A percentile compares a stretch with the other conserved stretches of the same genome.
These are phyloP conservation scores for Halichondria panicea DNA, from an alignment of 37 sponge, comb jelly and placozoan species.

Conservation along the genomic window DNA sequence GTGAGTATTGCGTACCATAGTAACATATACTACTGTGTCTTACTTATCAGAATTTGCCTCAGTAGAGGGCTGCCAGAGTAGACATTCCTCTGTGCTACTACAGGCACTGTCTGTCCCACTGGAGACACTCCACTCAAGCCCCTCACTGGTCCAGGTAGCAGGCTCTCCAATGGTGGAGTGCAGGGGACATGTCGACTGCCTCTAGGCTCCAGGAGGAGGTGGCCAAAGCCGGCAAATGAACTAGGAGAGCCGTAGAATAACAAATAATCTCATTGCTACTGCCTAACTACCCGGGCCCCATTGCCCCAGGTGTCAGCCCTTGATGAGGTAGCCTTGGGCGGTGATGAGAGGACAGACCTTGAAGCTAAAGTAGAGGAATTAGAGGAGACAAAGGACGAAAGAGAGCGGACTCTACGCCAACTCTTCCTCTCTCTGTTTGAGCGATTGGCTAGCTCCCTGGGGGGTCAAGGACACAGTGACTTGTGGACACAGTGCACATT, in stretches of 20 bases:
- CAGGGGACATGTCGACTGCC: too few species aligned
- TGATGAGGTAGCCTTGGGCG: slow-evolving; percentile 70
- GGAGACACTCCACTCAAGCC: too few species aligned
- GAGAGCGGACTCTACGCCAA: slow-evolving; percentile 48
- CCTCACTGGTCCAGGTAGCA: too few species aligned
- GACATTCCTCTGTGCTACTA: too few species aligned
- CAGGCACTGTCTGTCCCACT: slow-evolving; percentile 13
- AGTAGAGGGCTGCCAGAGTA: slow-evolving; percentile 46
- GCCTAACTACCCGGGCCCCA: not conserved
- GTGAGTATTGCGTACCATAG: not conserved
- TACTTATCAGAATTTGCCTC: slow-evolving; percentile 21
- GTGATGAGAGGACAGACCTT: slow-evolving; percentile 51
- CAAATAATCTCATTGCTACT: not conserved
- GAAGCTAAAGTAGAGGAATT: slow-evolving; percentile 31
- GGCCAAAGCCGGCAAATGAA: slow-evolving; percentile 28
- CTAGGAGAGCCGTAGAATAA: slow-evolving; percentile 49
- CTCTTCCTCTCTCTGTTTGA: slow-evolving; percentile 50
- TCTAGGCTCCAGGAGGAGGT: too few species aligned
- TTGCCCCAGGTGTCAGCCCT: slow-evolving; percentile 34
- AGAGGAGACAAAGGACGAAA: slow-evolving; percentile 61
- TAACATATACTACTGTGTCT: not conserved
- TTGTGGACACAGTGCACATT: slow-evolving; percentile 61
- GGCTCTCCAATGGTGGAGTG: too few species aligned
- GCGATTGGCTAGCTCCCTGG: slow-evolving; percentile 55
- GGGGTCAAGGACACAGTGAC: slow-evolving; percentile 63